Conservation (phyloP, 2,797 vertebrate species). For the Acropternis orthonyx region DNA sequence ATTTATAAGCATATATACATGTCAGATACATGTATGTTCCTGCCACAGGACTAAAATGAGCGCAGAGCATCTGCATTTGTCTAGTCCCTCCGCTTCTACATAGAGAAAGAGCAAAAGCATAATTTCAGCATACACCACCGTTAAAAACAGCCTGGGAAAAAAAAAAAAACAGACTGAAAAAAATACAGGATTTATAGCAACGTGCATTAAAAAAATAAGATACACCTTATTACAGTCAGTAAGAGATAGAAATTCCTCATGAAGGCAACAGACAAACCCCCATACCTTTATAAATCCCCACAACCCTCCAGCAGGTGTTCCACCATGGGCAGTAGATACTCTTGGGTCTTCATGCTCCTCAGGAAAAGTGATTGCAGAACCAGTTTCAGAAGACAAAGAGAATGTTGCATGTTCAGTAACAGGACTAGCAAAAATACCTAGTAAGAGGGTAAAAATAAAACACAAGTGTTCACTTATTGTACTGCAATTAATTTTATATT, state of each 20-base stretch:
- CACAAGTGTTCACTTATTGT: background rate
- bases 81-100: background rate
- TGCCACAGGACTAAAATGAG: background rate
- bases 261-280: background rate
- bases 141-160: background rate
- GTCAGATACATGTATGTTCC: background rate
- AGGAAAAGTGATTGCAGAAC: constrained; percentile 93
- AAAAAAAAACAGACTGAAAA: background rate
- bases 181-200: background rate
- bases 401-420: constrained; percentile 83
- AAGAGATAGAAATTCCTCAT: background rate
- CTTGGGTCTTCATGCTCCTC: constrained; percentile 89
- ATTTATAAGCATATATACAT: background rate
- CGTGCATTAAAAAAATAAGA: background rate
- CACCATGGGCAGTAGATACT: constrained; percentile 33
- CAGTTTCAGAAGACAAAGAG: constrained; percentile 64
- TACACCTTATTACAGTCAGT: accelerated
- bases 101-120: background rate
- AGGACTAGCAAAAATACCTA: constrained; percentile 82
- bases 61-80: background rate
- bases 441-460: background rate
- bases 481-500: background rate
- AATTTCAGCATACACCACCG: background rate
- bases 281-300: constrained; percentile 96
- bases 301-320: constrained; percentile 80